phyloP scores from a whole-genome alignment of 2,113 vertebrate genomes.

The Dendrocopos noguchii region DNA sequence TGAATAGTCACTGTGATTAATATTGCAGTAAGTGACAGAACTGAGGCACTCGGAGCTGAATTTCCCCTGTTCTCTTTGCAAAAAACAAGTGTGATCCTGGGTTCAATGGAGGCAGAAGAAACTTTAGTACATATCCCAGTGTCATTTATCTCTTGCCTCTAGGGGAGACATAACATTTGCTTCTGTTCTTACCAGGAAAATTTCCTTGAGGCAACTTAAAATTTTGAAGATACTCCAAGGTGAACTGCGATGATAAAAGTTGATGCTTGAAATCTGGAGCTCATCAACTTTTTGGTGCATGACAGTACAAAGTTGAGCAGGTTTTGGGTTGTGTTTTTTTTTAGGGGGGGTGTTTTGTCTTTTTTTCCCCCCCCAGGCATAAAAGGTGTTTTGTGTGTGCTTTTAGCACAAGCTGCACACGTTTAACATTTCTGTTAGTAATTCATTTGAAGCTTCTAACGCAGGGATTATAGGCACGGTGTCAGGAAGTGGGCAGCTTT shows the following conservation, averaged over 20 bases:
- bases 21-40: not conserved
- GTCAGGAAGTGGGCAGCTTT: not conserved
- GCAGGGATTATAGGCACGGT: not conserved
- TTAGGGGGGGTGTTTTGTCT: too few relatives aligned
- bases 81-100: slow-evolving; percentile 5
- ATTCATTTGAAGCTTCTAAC: not conserved
- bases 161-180: slow-evolving; percentile 37
- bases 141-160: slow-evolving; percentile 42
- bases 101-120: not conserved
- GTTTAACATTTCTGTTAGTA: not conserved
- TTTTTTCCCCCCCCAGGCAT: not conserved
- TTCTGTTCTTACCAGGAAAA: slow-evolving; percentile 12
- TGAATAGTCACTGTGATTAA: not conserved
- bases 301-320: not conserved
- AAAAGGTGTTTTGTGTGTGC: not conserved
- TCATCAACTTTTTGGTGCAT: not conserved
- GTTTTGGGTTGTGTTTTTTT: too few relatives aligned
- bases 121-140: not conserved
- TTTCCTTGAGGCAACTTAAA: slow-evolving; percentile 57
- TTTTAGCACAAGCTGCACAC: not conserved
- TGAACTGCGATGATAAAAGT: slow-evolving; percentile 28
- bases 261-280: not conserved
- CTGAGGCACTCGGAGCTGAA: not conserved
- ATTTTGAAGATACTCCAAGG: slow-evolving; percentile 38
- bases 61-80: not conserved